Evolutionary conservation across 2,113 vertebrate species (phyloP), one percentile per base, ranked within the genome.

Genomic region (Pterocles burchelli): DNA sequence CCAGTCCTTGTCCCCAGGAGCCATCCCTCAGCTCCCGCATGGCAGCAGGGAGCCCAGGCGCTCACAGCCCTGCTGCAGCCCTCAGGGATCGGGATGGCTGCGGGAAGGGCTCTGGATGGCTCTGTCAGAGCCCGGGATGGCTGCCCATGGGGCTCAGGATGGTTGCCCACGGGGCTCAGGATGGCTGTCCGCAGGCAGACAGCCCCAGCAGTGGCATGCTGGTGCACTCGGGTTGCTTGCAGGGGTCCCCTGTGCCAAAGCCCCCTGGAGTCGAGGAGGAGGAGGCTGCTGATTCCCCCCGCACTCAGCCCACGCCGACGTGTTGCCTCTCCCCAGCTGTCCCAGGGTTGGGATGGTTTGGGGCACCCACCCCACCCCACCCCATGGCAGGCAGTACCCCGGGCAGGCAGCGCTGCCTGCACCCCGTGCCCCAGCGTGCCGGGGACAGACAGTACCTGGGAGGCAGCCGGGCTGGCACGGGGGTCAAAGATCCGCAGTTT

Each of bases 401-500:
- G 2, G 8, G 7, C 0, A 1, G 36, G 57, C 66, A 95, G 74
- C 38, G 74, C 55, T 81, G 72, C 51, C 72, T 36, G 55, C 25
- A 26, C 67, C 43, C 3, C 1, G 1, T 20, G 2, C 1, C 20
- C 28, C 41, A 71, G 66, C 17, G 3, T 29, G 34, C 1, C 12
- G 22, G 0, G 36, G 67, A 66, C 25, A 68, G 55, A 70, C n/a
- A 10, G 36, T 97, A 99, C 99, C 99, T 99, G 99, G 75, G 98
- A 98, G 72, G 98, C 97, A 73, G 97, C 94, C 3, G 98, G 91
- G 94, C 98, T 97, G 45, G 98, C 97, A 96, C 99, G 98, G 33
- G 99, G 99, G 97, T 99, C 99, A 95, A 99, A 99, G 94, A 99
- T 98, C 54, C 99, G 97, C 80, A 99, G 97, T 96, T 98, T 99